These are phyloP conservation scores for Caenorhabditis zanzibari DNA, from an alignment of 2,888 invertebrate species.

Conservation along the genomic window DNA sequence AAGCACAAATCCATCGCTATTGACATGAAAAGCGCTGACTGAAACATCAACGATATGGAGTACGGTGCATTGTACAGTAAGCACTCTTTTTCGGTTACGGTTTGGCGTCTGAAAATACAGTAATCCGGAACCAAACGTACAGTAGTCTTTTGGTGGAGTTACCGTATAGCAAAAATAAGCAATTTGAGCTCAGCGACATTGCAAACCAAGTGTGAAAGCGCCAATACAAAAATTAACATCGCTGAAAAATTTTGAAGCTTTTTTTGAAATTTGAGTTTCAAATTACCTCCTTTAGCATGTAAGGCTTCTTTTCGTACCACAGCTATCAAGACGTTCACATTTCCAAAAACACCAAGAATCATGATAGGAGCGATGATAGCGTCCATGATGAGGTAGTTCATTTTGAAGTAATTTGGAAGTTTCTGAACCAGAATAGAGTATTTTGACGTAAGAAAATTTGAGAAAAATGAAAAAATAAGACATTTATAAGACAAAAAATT, in stretches of 20 bases:
- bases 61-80: conserved; percentile 31
- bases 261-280: no score
- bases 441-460: no score
- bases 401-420: no score
- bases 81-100: conserved; percentile 8
- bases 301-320: conserved; percentile 4
- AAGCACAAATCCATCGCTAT: conserved; percentile 31
- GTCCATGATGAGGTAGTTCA: neutral
- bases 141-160: no score
- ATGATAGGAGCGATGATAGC: neutral
- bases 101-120: conserved; percentile 10
- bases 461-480: no score
- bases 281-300: neutral
- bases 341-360: conserved; percentile 41
- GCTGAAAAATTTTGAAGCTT: neutral
- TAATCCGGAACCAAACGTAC: no score
- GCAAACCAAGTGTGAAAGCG: conserved; percentile 29
- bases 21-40: conserved; percentile 14
- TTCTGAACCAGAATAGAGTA: no score
- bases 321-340: conserved; percentile 35
- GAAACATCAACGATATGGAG: conserved; percentile 21
- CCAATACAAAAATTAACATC: conserved; percentile 13
- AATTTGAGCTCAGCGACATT: conserved; percentile 12
- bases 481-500: no score
- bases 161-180: no score